Evolutionary conservation across 1,140 invertebrate genomes (phyloP), one percentile per base, ranked within the genome.

Genomic region (Physella acuta): DNA sequence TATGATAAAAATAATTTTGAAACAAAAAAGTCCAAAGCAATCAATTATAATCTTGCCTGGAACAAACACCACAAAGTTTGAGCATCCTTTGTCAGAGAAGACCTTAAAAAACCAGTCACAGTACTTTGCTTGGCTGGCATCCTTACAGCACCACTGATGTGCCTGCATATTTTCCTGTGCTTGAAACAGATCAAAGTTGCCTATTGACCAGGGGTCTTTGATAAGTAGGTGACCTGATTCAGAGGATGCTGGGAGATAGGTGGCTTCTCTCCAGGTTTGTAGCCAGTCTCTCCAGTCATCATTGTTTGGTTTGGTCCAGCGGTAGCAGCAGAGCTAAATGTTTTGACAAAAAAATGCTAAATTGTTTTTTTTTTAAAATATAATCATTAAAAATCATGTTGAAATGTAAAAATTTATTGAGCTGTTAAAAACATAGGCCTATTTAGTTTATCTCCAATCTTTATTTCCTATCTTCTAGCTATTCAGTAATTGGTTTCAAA

Each of bases 41-140:
- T n/a, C n/a, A n/a, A n/a, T 36, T 60, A 60, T n/a, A n/a, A 3
- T 17, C 53, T 17, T 56, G 33, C 53, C 53, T 4, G 53, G 53
- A 14, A 56, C 53, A 56, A 56, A 56, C 53, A 28, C 53, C 53
- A 56, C 53, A 56, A 17, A 56, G 33, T 56, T 56, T 2, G 53
- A 56, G 26, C 53, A 56, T 11, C n/a, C n/a, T n/a, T n/a, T n/a
- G n/a, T n/a, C n/a, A n/a, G n/a, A n/a, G n/a, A n/a, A n/a, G n/a
- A n/a, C 26, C 24, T 56, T 56, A 20, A 31, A 56, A 31, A 56
- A 56, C 24, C 53, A 31, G 53, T 26, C 14, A 17, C 53, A 56
- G 5, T 31, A 30, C 28, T 56, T 31, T 30, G 53, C 53, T 14
- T 30, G 28, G 24, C 33, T 56, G 1, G 53, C 3, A 3, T 56